phyloP scores from a whole-genome alignment of 2,888 invertebrate genomes.

The Oegoconia quadripuncta region DNA sequence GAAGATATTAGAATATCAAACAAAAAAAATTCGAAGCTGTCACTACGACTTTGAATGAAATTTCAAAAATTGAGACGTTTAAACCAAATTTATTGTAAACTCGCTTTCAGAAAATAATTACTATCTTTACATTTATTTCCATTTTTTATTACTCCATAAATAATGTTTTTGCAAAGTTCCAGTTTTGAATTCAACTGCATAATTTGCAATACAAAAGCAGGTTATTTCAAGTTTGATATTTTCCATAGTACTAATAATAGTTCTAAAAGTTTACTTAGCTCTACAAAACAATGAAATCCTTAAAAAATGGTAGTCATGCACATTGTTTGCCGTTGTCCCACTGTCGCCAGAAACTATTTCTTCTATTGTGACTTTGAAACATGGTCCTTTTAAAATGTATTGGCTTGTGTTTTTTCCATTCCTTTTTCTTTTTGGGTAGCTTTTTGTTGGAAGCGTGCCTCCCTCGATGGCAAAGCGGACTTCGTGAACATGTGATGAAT shows the following conservation, averaged over 20 bases:
- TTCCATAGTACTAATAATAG: not conserved
- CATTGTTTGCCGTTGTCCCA: slow-evolving; percentile 37
- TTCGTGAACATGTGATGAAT: slow-evolving; percentile 65
- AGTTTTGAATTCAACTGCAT: too few species aligned
- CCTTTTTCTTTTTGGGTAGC: slow-evolving; percentile 40
- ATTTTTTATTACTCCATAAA: too few species aligned
- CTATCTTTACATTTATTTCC: too few species aligned
- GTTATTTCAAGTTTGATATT: too few species aligned
- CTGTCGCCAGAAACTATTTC: slow-evolving; percentile 64
- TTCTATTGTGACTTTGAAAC: slow-evolving; percentile 61
- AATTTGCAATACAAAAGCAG: too few species aligned
- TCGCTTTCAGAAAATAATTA: too few species aligned
- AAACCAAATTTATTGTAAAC: too few species aligned
- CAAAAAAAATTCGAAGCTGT: too few species aligned
- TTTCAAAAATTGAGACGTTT: too few species aligned
- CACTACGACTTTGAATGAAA: too few species aligned
- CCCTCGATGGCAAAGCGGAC: slow-evolving; percentile 47
- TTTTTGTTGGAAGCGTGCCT: slow-evolving; percentile 62
- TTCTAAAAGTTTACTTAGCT: not conserved
- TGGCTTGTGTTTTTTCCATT: slow-evolving; percentile 46
- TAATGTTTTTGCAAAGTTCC: too few species aligned
- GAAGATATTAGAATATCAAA: too few species aligned
- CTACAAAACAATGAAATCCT: slow-evolving; percentile 2
- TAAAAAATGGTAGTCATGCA: slow-evolving; percentile 8
- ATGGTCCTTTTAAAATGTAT: slow-evolving; percentile 62